phyloP scores from a whole-genome alignment of 2,888 invertebrate species.

The Mesoligia furuncula region DNA sequence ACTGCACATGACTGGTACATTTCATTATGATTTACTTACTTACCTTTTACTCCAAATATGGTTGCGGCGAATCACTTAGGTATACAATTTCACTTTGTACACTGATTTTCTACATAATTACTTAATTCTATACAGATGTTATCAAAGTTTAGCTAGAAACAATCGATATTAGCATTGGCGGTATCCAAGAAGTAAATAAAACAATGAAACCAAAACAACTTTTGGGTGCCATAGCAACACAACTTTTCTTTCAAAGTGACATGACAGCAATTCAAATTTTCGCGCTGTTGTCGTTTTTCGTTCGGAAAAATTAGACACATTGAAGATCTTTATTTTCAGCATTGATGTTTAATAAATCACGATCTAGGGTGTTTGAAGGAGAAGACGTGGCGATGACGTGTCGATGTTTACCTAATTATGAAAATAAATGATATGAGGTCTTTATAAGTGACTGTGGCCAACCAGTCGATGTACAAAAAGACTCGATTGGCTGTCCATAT shows the following conservation, averaged over 20 bases:
- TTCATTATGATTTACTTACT: not conserved
- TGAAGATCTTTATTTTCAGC: not conserved
- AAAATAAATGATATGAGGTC: too few species aligned
- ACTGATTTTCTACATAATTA: slow-evolving; percentile 15
- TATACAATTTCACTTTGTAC: slow-evolving; percentile 1
- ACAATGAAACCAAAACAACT: slow-evolving; percentile 60
- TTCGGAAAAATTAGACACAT: slow-evolving; percentile 33
- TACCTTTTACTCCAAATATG: not conserved
- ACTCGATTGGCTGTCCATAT: too few species aligned
- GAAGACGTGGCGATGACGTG: too few species aligned
- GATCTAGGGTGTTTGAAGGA: too few species aligned
- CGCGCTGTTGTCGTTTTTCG: slow-evolving; percentile 22
- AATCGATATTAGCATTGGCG: slow-evolving; percentile 30
- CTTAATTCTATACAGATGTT: not conserved
- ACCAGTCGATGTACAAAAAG: too few species aligned
- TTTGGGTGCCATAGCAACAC: slow-evolving; percentile 58
- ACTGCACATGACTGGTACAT: too few species aligned
- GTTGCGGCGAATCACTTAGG: not conserved
- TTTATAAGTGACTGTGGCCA: too few species aligned
- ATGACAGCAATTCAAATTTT: slow-evolving; percentile 64
- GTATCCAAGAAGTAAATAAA: slow-evolving; percentile 62
- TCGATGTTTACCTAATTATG: too few species aligned
- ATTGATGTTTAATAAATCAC: too few species aligned
- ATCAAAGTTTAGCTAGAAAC: not conserved
- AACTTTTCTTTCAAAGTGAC: slow-evolving; percentile 41